Base-by-base conservation (phyloP, 1,140 invertebrate genomes). In the Macrocentrus cingulum region DNA sequence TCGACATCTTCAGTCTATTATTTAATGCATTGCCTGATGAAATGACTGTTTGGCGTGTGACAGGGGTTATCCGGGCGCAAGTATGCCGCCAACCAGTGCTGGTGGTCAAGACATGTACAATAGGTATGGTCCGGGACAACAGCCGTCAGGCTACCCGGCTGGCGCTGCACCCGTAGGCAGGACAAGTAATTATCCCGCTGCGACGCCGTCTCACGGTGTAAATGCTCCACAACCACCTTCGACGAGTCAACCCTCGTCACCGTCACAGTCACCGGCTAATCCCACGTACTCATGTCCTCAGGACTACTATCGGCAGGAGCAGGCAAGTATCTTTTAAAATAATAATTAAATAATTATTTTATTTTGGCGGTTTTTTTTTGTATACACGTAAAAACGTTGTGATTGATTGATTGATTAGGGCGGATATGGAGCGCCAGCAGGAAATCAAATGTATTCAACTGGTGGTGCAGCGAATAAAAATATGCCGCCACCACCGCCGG, bases 401-500 rank as follows among this genome's bases (percentile, higher is more conserved):
- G 20, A 18, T 34, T 36, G 36, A 44, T 41, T 44, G 7, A 53
- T 22, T 32, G 18, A 54, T 15, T 44, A 77, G 74, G 65, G 63
- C 59, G 72, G 63, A 37, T 79, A 77, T 55, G 76, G 71, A 62
- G 63, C 66, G 46, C 69, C 75, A 2, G 63, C 64, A 34, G 74
- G 70, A 48, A 69, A 64, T 64, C 77, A 76, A 62, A 73, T 79
- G 50, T 80, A 79, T 59, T 59, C 69, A 19, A 59, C 67, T 50
- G 59, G 69, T 20, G 69, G 63, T 13, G 49, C 71, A 37, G 66
- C 76, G 19, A 86, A 83, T 59, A 87, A 86, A 71, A 83, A 81
- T 57, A 87, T 87, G 85, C 85, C 85, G 15, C 87, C 86, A 15
- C 86, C 85, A 32, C 79, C 82, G 19, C 84, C 85, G 37, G 85